A percentile compares a stretch with the other conserved stretches of the same genome.
phyloP scores from a whole-genome alignment of 2,797 vertebrate species.

The Champsocephalus esox region DNA sequence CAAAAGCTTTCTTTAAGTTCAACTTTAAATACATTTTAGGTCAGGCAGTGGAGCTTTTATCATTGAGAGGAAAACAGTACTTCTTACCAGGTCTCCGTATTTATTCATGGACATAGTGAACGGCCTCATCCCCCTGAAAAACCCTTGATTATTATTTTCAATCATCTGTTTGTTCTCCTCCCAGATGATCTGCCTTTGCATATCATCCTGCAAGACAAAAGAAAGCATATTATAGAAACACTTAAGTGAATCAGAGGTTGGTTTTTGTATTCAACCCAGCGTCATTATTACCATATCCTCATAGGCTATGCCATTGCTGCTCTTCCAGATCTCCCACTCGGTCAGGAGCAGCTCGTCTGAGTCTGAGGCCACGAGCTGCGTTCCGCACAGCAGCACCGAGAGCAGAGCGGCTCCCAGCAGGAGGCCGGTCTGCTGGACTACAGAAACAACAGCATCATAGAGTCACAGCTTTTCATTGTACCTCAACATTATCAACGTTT shows the following conservation, averaged over 20 bases:
- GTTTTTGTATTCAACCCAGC: background rate
- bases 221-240: constrained; percentile 5
- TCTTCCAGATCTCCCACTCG: constrained; percentile 84
- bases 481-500: background rate
- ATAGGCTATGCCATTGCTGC: constrained; percentile 69
- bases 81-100: constrained; percentile 84
- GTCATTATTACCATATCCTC: constrained; percentile 66
- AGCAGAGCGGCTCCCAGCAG: constrained; percentile 63
- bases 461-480: background rate
- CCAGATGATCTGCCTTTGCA: constrained; percentile 80
- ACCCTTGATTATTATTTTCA: constrained; percentile 78
- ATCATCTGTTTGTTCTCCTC: constrained; percentile 78
- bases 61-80: background rate
- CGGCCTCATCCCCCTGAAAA: constrained; percentile 68
- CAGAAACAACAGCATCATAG: constrained; percentile 2
- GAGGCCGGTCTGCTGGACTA: constrained; percentile 48
- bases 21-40: background rate
- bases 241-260: background rate
- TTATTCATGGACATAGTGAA: constrained; percentile 86
- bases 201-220: constrained; percentile 67
- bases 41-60: background rate
- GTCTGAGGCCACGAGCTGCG: constrained; percentile 60
- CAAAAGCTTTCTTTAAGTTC: background rate
- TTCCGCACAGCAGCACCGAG: constrained; percentile 64
- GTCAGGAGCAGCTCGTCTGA: constrained; percentile 79